These are phyloP conservation scores for Pycnonotus jocosus DNA, from an alignment of 2,113 vertebrate genomes.

Conservation along the genomic window DNA sequence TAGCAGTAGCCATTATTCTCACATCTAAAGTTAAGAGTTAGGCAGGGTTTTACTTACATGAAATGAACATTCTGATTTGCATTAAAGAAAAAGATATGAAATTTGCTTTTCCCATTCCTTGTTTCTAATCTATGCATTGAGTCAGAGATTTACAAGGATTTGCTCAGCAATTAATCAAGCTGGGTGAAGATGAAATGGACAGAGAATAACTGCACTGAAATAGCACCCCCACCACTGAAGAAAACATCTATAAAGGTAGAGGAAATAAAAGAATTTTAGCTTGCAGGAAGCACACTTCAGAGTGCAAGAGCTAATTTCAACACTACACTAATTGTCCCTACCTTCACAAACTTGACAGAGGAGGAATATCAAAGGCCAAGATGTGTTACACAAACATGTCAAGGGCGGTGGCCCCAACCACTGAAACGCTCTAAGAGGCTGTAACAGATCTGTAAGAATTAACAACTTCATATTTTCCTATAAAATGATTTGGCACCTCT, in stretches of 20 bases:
- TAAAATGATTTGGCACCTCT: neutral
- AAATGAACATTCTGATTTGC: neutral
- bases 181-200: neutral
- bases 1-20: neutral
- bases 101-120: neutral
- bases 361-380: neutral
- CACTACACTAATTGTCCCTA: neutral
- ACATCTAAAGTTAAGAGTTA: neutral
- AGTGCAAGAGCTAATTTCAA: neutral
- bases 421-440: neutral
- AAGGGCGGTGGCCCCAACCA: neutral
- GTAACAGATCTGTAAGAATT: rapidly evolving
- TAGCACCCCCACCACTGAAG: neutral
- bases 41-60: neutral
- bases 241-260: neutral
- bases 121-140: neutral
- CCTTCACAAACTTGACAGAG: neutral
- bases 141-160: neutral
- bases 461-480: neutral
- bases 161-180: neutral
- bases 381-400: neutral
- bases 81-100: neutral
- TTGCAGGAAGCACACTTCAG: neutral
- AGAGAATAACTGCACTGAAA: neutral
- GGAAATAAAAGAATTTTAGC: neutral